Evolutionary conservation across 1,140 invertebrate genomes (phyloP), one percentile per base, ranked within the genome.

Genomic region (Agraylea sexmaculata): DNA sequence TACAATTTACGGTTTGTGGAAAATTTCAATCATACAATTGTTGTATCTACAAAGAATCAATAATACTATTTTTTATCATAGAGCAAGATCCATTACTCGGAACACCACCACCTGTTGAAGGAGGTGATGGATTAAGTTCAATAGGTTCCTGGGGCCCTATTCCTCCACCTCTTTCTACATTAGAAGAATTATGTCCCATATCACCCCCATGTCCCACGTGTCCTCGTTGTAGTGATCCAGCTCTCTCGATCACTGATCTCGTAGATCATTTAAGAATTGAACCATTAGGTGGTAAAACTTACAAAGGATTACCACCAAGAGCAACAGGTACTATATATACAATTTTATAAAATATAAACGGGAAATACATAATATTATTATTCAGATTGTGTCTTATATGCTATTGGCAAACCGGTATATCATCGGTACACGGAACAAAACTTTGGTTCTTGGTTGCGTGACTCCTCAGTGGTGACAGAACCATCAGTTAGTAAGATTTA

Each of bases 391-490:
- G 72, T 83, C 45, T 68, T 93, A 5, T 87, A 87, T 51, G 85
- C 86, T 0, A 82, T 94, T 30, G 91, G 90, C 0, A 93, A 93
- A 54, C 87, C 91, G 1, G 86, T 94, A 0, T 90, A 84, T 55
- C 80, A 88, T 56, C 75, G 83, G 7, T 77, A 71, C 17, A 80
- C 82, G 45, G 78, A 83, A 36, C 71, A 79, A 46, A 66, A 70
- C 3, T 81, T 77, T 42, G 89, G 88, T 11, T 75, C 78, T 17
- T 95, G 89, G 89, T 77, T 93, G 69, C 69, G 79, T 50, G 91
- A 96, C 54, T 65, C 86, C 0, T 65, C 71, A 25, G 74, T 79
- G 0, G 62, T 66, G 12, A 66, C 65, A n/a, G 68, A 75, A 11
- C 57, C 58, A 4, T 64, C 68, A 17, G 47, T 49, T 34, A 29